Conservation (phyloP, 2,888 invertebrate species). For the Nematopogon swammerdamellus region DNA sequence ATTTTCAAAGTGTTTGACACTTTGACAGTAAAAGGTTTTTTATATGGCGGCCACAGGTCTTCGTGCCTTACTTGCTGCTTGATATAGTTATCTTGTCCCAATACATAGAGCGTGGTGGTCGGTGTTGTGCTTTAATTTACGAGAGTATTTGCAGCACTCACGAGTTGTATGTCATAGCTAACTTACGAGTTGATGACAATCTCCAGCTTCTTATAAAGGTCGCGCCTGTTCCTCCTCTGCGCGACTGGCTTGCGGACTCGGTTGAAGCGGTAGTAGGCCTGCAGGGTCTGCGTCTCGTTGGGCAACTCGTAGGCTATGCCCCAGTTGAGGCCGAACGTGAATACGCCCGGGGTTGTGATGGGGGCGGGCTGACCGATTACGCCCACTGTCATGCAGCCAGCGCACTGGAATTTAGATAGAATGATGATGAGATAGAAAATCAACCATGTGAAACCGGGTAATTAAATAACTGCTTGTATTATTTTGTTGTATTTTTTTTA, state of each 20-base stretch:
- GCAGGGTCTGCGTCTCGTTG: conserved; percentile 46
- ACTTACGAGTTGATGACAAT: conserved; percentile 67
- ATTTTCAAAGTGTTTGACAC: no score
- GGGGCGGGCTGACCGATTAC: conserved; percentile 54
- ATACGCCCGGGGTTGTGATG: conserved; percentile 43
- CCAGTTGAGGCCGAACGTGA: conserved; percentile 67
- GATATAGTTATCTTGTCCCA: no score
- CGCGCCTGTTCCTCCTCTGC: conserved; percentile 61
- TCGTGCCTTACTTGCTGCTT: no score
- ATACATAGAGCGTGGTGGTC: no score
- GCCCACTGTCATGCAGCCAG: conserved; percentile 61
- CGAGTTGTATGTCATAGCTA: no score
- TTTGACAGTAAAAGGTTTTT: no score
- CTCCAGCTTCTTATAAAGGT: conserved; percentile 67
- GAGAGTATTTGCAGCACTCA: no score
- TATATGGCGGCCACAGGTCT: no score
- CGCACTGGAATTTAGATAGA: conserved; percentile 26
- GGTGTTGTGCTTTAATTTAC: no score
- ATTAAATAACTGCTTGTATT: no score
- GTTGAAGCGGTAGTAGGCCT: conserved; percentile 25
- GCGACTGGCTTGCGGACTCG: conserved; percentile 33
- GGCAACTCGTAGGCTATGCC: conserved; percentile 65
- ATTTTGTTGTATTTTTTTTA: no score
- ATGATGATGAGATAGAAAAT: background rate
- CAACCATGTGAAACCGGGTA: no score